Evolutionary conservation across 92 coral and sea anemone genomes (phyloP), one percentile per base, ranked within the genome.

Genomic region (Virgularia gustaviana): DNA sequence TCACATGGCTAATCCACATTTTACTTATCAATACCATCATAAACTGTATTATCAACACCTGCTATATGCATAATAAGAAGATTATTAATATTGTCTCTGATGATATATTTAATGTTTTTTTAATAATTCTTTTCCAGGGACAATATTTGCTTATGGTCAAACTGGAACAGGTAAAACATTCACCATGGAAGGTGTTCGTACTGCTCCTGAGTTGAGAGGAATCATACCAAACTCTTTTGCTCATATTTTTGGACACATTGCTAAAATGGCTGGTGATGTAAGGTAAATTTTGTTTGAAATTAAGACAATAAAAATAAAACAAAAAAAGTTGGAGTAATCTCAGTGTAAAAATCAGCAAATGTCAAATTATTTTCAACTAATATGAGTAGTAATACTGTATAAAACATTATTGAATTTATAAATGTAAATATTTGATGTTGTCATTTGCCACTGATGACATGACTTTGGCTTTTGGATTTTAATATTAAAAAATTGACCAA

Each of bases 111-210:
- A 20, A 9, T 52, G 30, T 19, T 27, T 2, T 70, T 37, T 43
- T 43, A 20, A 19, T 53, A 25, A 58, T 52, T 6, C 30, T 31
- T 82, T 64, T 73, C 56, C 58, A 92, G 98, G 98, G 24, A 92
- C 98, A 42, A 89, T 92, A 43, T 92, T 92, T 87, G 98, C 98
- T 33, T 92, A 92, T 80, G 98, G 98, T 35, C 98, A 92, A 76
- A 92, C 98, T 44, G 98, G 98, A 2, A 92, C 98, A 35, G 98
- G 98, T 0, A 92, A 92, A 54, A 92, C 98, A 5, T 92, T 84
- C 64, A 92, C 98, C 8, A 92, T 92, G 96, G 98, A 92, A 63
- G 98, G 98, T 7, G 89, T 92, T 4, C 87, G 98, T 12, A 77
- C 96, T 39, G 88, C 88, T 1, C 96, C 98, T 63, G 96, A 92